These are phyloP conservation scores for Dynastes hyllus DNA, from an alignment of 2,888 invertebrate species.

Conservation along the genomic window DNA sequence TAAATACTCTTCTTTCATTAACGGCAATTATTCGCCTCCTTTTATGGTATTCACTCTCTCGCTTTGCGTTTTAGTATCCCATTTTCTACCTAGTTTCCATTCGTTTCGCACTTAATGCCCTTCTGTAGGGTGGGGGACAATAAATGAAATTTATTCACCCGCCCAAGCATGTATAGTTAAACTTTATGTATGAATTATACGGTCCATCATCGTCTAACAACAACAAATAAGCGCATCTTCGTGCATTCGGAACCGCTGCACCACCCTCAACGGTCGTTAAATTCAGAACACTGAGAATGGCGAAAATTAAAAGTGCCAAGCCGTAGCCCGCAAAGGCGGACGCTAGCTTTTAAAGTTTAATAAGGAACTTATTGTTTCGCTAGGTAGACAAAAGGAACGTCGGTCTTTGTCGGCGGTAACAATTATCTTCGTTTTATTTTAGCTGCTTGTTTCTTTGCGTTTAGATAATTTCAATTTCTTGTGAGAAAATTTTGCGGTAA, in stretches of 20 bases:
- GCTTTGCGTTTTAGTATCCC: no score
- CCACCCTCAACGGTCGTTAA: constrained; percentile 5
- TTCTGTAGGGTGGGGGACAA: constrained; percentile 22
- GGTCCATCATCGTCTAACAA: constrained; percentile 35
- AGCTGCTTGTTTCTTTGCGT: not conserved
- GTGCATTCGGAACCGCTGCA: not conserved
- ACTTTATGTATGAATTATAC: constrained; percentile 51
- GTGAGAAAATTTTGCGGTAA: not conserved
- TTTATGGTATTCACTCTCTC: no score
- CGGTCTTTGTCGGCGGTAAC: not conserved
- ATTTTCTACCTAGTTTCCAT: no score
- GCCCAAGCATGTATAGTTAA: constrained; percentile 50
- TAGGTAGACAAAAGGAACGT: constrained; percentile 6
- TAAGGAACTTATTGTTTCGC: constrained; percentile 14
- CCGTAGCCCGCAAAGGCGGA: not conserved
- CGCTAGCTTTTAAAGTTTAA: constrained; percentile 29
- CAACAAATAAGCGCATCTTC: constrained; percentile 5
- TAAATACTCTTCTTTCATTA: no score
- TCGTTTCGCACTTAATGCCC: constrained; percentile 9
- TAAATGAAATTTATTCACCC: constrained; percentile 51
- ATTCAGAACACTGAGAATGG: constrained; percentile 26
- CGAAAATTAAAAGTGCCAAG: constrained; percentile 29
- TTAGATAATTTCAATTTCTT: not conserved
- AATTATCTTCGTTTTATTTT: constrained; percentile 18
- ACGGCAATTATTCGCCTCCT: no score